Percentiles rank a stretch among this genome's conserved stretches.
Evolutionary conservation across 2,113 vertebrate genomes (phyloP).

Genomic region (Rhombomys opimus): DNA sequence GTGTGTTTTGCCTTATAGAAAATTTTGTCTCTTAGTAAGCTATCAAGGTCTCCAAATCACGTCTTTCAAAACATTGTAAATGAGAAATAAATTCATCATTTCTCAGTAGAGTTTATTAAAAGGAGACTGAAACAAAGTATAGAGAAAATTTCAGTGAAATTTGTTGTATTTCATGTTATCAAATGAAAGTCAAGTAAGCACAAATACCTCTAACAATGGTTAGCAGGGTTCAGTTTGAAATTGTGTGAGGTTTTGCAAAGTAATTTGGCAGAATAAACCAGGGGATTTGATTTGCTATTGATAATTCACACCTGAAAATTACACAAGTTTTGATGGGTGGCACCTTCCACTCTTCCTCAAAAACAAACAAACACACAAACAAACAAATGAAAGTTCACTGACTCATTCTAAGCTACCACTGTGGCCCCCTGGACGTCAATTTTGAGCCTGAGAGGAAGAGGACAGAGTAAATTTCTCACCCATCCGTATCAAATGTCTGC

Average conservation of each 20-base stretch:
- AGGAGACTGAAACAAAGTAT: neutral
- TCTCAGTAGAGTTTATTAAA: constrained; percentile 65
- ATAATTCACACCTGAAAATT: constrained; percentile 39
- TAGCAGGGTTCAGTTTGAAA: constrained; percentile 19
- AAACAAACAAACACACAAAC: neutral
- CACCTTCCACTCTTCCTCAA: neutral
- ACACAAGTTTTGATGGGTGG: neutral
- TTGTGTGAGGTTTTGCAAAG: constrained; percentile 2
- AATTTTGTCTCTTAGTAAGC: constrained; percentile 68
- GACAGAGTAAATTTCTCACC: neutral
- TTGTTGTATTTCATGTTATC: constrained; percentile 51
- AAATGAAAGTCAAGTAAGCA: constrained; percentile 18
- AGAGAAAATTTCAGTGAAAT: neutral
- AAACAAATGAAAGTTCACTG: neutral
- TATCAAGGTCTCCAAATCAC: constrained; percentile 58
- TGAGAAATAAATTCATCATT: constrained; percentile 60
- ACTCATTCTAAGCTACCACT: neutral
- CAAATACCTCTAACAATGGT: constrained; percentile 36
- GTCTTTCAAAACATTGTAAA: constrained; percentile 63
- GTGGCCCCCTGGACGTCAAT: neutral
- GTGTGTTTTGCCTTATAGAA: constrained; percentile 77
- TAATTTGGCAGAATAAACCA: neutral
- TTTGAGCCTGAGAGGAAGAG: neutral
- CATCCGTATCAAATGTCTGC: neutral
- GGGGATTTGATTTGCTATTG: neutral